A percentile compares a stretch with the other conserved stretches of the same genome.
These are phyloP conservation scores for Empidonax alnorum DNA, from an alignment of 2,113 vertebrate genomes.

Conservation along the genomic window DNA sequence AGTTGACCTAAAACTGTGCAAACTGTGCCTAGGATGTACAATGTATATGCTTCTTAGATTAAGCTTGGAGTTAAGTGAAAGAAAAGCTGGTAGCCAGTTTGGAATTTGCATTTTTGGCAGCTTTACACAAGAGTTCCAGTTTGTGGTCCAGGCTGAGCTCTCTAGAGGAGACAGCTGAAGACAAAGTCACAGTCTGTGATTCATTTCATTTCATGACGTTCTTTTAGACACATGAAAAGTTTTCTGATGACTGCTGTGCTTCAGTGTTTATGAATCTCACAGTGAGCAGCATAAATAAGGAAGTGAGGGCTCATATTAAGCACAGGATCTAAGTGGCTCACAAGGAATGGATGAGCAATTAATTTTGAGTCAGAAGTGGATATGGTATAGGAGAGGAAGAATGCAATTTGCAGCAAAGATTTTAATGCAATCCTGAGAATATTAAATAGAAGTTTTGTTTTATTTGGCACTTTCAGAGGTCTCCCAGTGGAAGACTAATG, in stretches of 20 bases:
- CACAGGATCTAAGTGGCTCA: not conserved
- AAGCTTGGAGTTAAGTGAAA: not conserved
- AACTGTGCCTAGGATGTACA: not conserved
- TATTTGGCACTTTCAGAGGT: not conserved
- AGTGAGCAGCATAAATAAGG: not conserved
- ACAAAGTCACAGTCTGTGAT: not conserved
- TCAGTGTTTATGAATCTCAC: not conserved
- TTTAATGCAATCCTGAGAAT: constrained; percentile 8
- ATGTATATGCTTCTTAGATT: not conserved
- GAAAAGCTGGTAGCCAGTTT: not conserved
- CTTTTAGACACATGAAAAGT: not conserved
- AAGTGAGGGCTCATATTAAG: not conserved
- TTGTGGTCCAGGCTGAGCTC: not conserved
- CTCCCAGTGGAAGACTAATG: not conserved
- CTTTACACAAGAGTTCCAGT: not conserved
- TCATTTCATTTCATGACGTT: not conserved
- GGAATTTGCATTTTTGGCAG: constrained; percentile 25
- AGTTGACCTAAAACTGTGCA: not conserved
- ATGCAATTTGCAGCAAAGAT: not conserved
- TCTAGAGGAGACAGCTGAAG: constrained; percentile 1
- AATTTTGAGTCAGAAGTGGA: not conserved
- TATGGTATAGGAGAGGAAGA: not conserved
- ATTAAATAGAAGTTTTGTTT: constrained; percentile 7
- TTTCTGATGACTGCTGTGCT: not conserved
- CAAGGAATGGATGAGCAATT: not conserved